Evolutionary conservation across 1,140 invertebrate species (phyloP).

Genomic region (Trachelipus rathkii): DNA sequence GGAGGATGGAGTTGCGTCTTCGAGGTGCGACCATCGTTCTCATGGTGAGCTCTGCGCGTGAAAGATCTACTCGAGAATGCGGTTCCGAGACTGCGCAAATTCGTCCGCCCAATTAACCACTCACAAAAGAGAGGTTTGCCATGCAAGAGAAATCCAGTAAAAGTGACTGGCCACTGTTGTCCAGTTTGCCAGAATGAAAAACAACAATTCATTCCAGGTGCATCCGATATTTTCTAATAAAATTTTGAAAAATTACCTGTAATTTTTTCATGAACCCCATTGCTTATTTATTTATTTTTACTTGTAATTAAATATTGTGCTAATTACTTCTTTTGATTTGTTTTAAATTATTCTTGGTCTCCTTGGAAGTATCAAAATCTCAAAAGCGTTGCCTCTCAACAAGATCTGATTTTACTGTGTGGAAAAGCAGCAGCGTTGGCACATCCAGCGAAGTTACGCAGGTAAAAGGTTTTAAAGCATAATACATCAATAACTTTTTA

Average conservation of each 20-base stretch:
- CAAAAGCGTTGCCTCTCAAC: background rate
- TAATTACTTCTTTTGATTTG: background rate
- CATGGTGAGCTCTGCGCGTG: too few species aligned
- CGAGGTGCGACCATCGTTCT: too few species aligned
- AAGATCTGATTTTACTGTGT: background rate
- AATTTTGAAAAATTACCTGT: too few species aligned
- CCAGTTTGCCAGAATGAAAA: conserved; percentile 44
- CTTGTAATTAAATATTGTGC: background rate
- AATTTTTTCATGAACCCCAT: background rate
- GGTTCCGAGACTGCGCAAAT: too few species aligned
- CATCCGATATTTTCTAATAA: too few species aligned
- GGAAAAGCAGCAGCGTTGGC: background rate
- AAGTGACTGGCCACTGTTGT: conserved; percentile 49
- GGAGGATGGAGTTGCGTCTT: too few species aligned
- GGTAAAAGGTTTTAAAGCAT: background rate
- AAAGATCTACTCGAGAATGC: too few species aligned
- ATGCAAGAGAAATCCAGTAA: conserved; percentile 49
- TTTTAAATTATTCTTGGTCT: background rate
- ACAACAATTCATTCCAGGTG: background rate
- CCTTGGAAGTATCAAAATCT: background rate
- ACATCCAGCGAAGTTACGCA: background rate
- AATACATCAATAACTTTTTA: too few species aligned
- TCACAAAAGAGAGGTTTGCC: conserved; percentile 46
- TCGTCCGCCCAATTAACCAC: too few species aligned
- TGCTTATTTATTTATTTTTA: background rate